A percentile compares a stretch with the other conserved stretches of the same genome.
These are phyloP conservation scores for Eretmocerus hayati DNA, from an alignment of 2,888 invertebrate species.

Conservation along the genomic window DNA sequence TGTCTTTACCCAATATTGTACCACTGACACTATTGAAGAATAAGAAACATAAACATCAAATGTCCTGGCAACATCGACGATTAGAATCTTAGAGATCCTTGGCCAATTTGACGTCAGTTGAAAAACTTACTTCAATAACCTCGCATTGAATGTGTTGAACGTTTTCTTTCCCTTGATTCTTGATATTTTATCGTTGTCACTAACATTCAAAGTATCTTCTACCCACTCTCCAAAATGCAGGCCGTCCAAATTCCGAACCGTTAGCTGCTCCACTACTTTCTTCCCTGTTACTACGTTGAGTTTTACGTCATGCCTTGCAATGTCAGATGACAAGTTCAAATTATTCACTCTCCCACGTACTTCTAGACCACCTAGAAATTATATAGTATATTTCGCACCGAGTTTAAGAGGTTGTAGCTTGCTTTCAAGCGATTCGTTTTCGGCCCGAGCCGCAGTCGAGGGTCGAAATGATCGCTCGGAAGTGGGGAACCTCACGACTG, in stretches of 20 bases:
- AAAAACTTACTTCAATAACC: constrained; percentile 23
- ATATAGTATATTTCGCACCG: no score
- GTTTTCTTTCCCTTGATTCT: constrained; percentile 49
- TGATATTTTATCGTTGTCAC: constrained; percentile 32
- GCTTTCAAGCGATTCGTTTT: no score
- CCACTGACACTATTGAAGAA: constrained; percentile 31
- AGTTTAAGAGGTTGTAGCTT: no score
- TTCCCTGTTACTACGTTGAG: constrained; percentile 46
- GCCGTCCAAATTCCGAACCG: constrained; percentile 44
- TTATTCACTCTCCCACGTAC: constrained; percentile 47
- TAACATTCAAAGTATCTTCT: constrained; percentile 44
- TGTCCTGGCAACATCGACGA: background rate
- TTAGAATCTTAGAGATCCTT: no score
- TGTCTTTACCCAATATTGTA: constrained; percentile 37
- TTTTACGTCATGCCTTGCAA: constrained; percentile 46
- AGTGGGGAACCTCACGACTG: no score
- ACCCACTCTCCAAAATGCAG: constrained; percentile 50
- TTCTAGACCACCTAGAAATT: constrained; percentile 38
- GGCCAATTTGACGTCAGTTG: background rate
- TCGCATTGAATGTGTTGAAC: constrained; percentile 41
- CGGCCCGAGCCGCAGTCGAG: no score
- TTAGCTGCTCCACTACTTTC: constrained; percentile 44
- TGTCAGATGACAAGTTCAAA: constrained; percentile 49
- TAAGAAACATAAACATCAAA: background rate
- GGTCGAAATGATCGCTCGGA: no score